phyloP scores from a whole-genome alignment of 2,113 vertebrate genomes.

The Tichodroma muraria region DNA sequence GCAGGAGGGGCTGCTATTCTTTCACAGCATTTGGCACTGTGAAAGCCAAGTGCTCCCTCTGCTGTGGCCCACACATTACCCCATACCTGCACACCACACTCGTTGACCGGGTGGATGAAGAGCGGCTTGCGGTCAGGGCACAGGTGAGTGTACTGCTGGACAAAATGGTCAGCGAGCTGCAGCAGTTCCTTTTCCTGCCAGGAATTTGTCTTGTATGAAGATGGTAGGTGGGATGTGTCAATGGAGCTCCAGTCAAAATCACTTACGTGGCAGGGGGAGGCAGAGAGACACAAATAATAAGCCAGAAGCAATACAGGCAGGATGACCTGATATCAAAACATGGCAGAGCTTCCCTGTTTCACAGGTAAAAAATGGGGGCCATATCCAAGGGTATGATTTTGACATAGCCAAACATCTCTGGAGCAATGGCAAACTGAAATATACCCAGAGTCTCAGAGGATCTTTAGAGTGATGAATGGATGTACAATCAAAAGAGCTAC shows the following conservation, averaged over 20 bases:
- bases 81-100: constrained; percentile 79
- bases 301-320: background rate
- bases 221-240: constrained; percentile 59
- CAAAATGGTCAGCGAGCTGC: constrained; percentile 74
- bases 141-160: constrained; percentile 76
- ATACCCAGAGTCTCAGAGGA: background rate
- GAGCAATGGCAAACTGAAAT: background rate
- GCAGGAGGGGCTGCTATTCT: background rate
- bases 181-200: constrained; percentile 72
- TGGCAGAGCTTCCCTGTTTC: background rate
- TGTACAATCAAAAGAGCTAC: background rate
- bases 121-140: constrained; percentile 81
- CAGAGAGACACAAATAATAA: background rate
- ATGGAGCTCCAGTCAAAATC: constrained; percentile 23
- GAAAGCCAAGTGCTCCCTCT: background rate
- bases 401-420: background rate
- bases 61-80: background rate
- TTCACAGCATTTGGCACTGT: background rate
- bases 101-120: constrained; percentile 81
- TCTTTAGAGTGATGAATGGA: background rate
- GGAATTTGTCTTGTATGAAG: constrained; percentile 78
- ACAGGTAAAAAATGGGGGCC: background rate
- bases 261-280: background rate
- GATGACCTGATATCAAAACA: background rate
- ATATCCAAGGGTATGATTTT: background rate